A percentile compares a stretch with the other conserved stretches of the same genome.
Evolutionary conservation across 1,140 invertebrate genomes (phyloP).

Genomic region (Pachyrhynchus sulphureomaculatus): DNA sequence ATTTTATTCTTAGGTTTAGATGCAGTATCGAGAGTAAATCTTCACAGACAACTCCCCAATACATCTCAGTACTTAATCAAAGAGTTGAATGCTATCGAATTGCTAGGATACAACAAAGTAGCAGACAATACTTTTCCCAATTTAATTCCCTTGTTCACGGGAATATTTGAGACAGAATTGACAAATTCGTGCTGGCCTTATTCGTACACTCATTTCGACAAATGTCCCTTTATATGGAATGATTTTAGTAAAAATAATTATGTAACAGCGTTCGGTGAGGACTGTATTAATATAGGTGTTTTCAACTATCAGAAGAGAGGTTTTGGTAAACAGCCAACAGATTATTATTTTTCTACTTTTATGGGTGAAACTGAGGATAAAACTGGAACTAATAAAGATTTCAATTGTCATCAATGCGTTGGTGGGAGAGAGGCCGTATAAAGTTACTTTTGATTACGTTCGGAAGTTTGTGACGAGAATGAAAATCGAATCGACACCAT

Average conservation of each 20-base stretch:
- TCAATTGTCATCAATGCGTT: constrained; percentile 64
- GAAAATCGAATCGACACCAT: constrained; percentile 50
- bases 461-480: constrained; percentile 61
- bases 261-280: constrained; percentile 78
- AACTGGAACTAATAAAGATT: constrained; percentile 59
- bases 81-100: constrained; percentile 64
- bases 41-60: constrained; percentile 77
- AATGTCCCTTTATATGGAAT: constrained; percentile 81
- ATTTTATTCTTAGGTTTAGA: constrained; percentile 85
- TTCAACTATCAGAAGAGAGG: constrained; percentile 82
- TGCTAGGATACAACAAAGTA: constrained; percentile 80
- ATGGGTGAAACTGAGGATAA: constrained; percentile 63
- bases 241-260: constrained; percentile 70
- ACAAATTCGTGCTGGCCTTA: constrained; percentile 60
- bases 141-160: constrained; percentile 72
- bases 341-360: constrained; percentile 80
- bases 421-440: constrained; percentile 62
- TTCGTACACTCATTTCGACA: constrained; percentile 57
- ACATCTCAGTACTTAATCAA: constrained; percentile 62
- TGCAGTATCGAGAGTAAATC: constrained; percentile 81
- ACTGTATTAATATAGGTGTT: constrained; percentile 69
- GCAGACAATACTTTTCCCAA: constrained; percentile 85
- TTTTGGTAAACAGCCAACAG: constrained; percentile 75
- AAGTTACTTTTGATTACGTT: constrained; percentile 61
- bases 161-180: constrained; percentile 63